Evolutionary conservation across 2,888 invertebrate species (phyloP).

Genomic region (Acronicta psi): DNA sequence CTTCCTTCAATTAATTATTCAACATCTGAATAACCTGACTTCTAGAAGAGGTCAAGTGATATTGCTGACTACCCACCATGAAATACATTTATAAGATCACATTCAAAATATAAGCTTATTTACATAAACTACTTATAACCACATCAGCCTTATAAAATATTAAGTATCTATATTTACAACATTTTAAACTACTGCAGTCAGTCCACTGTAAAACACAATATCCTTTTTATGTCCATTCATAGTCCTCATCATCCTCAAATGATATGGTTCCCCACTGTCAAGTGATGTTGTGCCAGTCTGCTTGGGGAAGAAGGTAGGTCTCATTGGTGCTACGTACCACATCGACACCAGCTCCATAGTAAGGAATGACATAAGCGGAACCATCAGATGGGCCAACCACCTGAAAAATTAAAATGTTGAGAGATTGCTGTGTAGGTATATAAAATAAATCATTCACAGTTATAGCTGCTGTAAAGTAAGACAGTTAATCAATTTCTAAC

Average conservation of each 20-base stretch:
- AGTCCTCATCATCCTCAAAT: constrained; percentile 83
- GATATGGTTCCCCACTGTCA: constrained; percentile 88
- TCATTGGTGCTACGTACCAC: constrained; percentile 95
- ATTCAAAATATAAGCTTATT: background rate
- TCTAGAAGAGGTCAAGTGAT: too few relatives aligned
- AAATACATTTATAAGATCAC: too few relatives aligned
- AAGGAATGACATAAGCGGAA: constrained; percentile 97
- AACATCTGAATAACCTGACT: too few relatives aligned
- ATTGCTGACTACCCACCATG: too few relatives aligned
- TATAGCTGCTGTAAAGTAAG: too few relatives aligned
- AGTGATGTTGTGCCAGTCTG: constrained; percentile 92
- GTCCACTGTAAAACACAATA: constrained; percentile 27
- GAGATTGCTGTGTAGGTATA: too few relatives aligned
- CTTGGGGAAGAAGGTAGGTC: constrained; percentile 94
- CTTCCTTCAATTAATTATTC: too few relatives aligned
- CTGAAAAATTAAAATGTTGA: constrained; percentile 66
- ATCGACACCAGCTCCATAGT: constrained; percentile 96
- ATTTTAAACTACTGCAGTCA: constrained; percentile 12
- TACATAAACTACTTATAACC: constrained; percentile 4
- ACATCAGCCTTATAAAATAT: constrained; percentile 23
- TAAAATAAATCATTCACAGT: too few relatives aligned
- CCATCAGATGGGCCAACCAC: constrained; percentile 98
- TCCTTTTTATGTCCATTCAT: constrained; percentile 82
- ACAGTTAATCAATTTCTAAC: too few relatives aligned
- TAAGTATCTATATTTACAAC: constrained; percentile 25